Percentiles rank a stretch among this genome's conserved stretches.
phyloP scores from a whole-genome alignment of 1,140 invertebrate species.

The Drosophila pallidifrons region DNA sequence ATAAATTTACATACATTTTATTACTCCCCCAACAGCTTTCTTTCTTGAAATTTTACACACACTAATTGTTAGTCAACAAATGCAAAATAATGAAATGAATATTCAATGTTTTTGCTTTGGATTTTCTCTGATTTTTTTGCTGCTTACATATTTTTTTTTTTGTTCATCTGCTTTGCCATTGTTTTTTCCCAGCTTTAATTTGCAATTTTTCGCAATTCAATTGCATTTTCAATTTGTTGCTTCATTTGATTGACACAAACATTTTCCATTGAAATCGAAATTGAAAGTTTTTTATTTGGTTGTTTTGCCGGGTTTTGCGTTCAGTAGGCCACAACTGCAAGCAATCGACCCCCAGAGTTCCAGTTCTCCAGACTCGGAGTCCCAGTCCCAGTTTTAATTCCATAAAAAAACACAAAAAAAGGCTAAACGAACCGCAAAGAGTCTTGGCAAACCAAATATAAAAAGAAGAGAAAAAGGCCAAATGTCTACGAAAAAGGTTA shows the following conservation, averaged over 20 bases:
- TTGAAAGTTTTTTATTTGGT: neutral
- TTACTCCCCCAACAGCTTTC: constrained; percentile 1
- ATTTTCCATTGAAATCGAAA: constrained; percentile 75
- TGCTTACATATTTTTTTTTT: constrained; percentile 8
- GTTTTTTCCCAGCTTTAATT: constrained; percentile 9
- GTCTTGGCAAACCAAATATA: constrained; percentile 33
- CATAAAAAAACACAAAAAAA: constrained; percentile 2
- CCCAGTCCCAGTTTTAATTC: constrained; percentile 12
- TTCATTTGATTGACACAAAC: constrained; percentile 52
- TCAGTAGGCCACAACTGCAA: constrained; percentile 46
- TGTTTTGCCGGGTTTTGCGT: constrained; percentile 42
- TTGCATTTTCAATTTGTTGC: constrained; percentile 35
- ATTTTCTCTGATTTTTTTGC: constrained; percentile 18
- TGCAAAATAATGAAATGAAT: constrained; percentile 1
- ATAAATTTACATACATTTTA: too few relatives aligned
- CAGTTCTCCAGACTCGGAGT: constrained; percentile 4
- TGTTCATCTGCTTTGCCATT: constrained; percentile 13
- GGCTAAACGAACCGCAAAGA: constrained; percentile 17
- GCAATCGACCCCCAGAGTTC: neutral
- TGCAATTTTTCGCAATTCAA: neutral
- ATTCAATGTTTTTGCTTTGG: constrained; percentile 20
- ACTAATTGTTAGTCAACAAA: constrained; percentile 9
- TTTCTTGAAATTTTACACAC: neutral
- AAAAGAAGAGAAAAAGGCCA: constrained; percentile 64
- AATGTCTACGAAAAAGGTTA: constrained; percentile 83